These are phyloP conservation scores for Thymelicus acteon DNA, from an alignment of 2,888 invertebrate species.

Conservation along the genomic window DNA sequence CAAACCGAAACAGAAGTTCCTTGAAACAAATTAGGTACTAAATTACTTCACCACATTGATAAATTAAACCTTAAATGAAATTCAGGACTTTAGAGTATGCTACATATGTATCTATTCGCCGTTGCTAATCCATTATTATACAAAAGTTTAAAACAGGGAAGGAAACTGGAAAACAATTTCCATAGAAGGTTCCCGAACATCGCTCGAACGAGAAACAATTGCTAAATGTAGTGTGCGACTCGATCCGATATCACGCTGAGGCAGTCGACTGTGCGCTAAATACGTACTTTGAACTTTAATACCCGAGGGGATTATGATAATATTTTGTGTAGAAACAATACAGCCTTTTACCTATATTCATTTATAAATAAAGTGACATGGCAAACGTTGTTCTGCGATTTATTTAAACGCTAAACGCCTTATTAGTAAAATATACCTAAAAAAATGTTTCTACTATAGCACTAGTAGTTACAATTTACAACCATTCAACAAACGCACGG, in stretches of 20 bases:
- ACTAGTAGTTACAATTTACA: too few species aligned
- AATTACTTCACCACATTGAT: too few species aligned
- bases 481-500: too few species aligned
- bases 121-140: constrained; percentile 5
- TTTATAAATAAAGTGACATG: too few species aligned
- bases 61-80: too few species aligned
- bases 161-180: constrained; percentile 31
- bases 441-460: too few species aligned
- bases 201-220: constrained; percentile 50
- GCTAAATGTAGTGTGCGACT: constrained; percentile 72
- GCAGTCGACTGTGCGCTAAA: constrained; percentile 58
- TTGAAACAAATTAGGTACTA: constrained; percentile 4
- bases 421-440: too few species aligned
- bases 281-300: constrained; percentile 37
- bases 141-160: constrained; percentile 14
- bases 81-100: too few species aligned
- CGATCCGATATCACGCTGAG: constrained; percentile 68
- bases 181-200: constrained; percentile 28
- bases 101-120: not conserved
- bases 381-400: too few species aligned
- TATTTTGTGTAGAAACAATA: constrained; percentile 20
- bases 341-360: not conserved
- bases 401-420: too few species aligned
- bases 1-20: not conserved
- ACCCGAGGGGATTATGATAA: constrained; percentile 21